Evolutionary conservation across 1,140 invertebrate species (phyloP), one percentile per base, ranked within the genome.

Genomic region (Zaprionus ornatus): DNA sequence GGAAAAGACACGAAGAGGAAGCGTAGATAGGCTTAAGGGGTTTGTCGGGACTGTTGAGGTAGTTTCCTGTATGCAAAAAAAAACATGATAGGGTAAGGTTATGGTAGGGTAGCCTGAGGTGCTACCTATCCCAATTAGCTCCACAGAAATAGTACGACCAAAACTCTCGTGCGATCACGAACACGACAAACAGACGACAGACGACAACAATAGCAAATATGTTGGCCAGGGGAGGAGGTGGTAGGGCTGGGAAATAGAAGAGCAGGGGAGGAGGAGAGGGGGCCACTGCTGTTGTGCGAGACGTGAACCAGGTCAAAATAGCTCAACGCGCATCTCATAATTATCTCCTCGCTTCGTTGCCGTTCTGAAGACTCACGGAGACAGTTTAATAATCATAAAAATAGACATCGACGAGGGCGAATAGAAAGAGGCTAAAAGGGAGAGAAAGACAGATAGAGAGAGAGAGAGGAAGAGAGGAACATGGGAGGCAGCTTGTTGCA

Each of bases 281-380:
- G n/a, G 25, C 52, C 32, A 13, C 45, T 45, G n/a, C 40, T 35
- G 25, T 23, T 54, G 63, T 65, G 63, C 50, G 57, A 54, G 66
- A 50, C 42, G 23, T 68, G 42, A 45, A 27, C 66, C 67, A 70
- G 59, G 65, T 64, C 55, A 79, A 79, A 79, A 81, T 54, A 80
- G 81, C 87, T 90, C 88, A 79, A 83, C 79, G 90, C 84, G 82
- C 90, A 91, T 91, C 90, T 91, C 84, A 90, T 91, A 91, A 91
- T 91, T 91, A 91, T 91, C 82, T 91, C 77, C 74, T 79, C 85
- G 90, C 77, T 91, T 87, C 80, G 90, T 50, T 91, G 82, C 69
- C 75, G 69, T 87, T 82, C 67, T 91, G 90, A 91, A 84, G 81
- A 79, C 74, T 67, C 64, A 77, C 85, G 79, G 77, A 90, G 90